Evolutionary conservation across 1,140 invertebrate genomes (phyloP), one percentile per base, ranked within the genome.

Genomic region (Neotoxoptera formosana): DNA sequence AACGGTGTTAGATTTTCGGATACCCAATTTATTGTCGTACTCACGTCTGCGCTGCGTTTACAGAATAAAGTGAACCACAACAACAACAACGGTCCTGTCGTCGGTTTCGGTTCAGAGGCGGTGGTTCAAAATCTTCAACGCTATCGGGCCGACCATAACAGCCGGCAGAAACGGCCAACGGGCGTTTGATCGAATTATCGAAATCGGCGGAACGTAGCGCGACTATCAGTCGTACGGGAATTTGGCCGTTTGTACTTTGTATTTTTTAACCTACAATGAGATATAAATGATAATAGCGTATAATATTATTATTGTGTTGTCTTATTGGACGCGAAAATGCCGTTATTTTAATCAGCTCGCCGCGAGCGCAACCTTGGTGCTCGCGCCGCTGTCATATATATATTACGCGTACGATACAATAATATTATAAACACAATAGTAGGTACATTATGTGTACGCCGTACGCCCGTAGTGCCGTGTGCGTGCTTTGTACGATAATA

Each of bases 231-330:
- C 0, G n/a, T n/a, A n/a, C n/a, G 41, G 8, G 36, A 41, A 83
- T 41, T 83, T 23, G 81, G 34, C 34, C 34, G 81, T 53, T 89
- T 23, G 11, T 56, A 89, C 53, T 36, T 36, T 53, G 11, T 56
- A 89, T 89, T 36, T 36, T 53, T 56, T 89, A 89, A 89, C 87
- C 87, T 89, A 53, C 87, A 89, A 89, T n/a, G 60, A n/a, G 60
- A 67, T 67, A 67, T 30, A n/a, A n/a, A 67, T 67, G 60, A 67
- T 67, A 67, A 67, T 67, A 67, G 30, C 30, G 30, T n/a, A 67
- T 30, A 60, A 3, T 60, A 36, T 30, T 60, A 60, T 60, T 60
- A 36, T 41, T 41, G 4, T 41, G 41, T 4, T 30, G 17, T 21
- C 25, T 53, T 47, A 51, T 36, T 30, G 34, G 20, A 23, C 60